These are phyloP conservation scores for Latrodectus hesperus DNA, from an alignment of 2,888 invertebrate species.

Conservation along the genomic window DNA sequence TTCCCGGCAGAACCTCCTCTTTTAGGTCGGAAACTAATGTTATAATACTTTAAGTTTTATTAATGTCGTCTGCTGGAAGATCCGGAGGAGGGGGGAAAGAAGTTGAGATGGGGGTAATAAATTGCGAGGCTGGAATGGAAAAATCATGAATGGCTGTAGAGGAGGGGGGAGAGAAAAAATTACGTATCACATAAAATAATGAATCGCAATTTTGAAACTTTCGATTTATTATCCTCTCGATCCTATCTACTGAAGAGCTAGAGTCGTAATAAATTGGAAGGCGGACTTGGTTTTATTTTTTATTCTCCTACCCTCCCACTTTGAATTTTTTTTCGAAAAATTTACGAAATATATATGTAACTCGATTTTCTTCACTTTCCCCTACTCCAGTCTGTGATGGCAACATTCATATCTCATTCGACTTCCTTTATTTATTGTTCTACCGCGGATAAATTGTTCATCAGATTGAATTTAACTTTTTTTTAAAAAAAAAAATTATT, in stretches of 20 bases:
- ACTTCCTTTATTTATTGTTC: neutral
- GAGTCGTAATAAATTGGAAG: slow-evolving; percentile 66
- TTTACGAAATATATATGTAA: neutral
- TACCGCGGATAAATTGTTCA: neutral
- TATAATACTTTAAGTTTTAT: slow-evolving; percentile 70
- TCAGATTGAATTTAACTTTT: neutral
- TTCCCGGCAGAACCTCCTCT: neutral
- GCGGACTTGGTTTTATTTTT: slow-evolving; percentile 32
- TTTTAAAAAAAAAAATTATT: too few relatives aligned
- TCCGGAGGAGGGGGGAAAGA: slow-evolving; percentile 17
- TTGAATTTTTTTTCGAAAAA: slow-evolving; percentile 15
- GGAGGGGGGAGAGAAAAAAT: slow-evolving; percentile 26
- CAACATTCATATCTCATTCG: neutral
- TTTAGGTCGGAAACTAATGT: slow-evolving; percentile 64
- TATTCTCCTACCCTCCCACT: neutral
- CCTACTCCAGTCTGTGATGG: neutral
- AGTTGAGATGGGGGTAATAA: slow-evolving; percentile 29
- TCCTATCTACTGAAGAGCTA: slow-evolving; percentile 42
- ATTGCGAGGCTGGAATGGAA: slow-evolving; percentile 28
- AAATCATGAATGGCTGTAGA: slow-evolving; percentile 16
- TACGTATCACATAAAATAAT: slow-evolving; percentile 67
- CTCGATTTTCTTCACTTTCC: neutral
- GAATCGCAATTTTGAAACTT: slow-evolving; percentile 46
- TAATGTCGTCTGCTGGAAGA: slow-evolving; percentile 53
- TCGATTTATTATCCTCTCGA: slow-evolving; percentile 59